These are phyloP conservation scores for Ceuthmochares aereus DNA, from an alignment of 2,113 vertebrate genomes.

Conservation along the genomic window DNA sequence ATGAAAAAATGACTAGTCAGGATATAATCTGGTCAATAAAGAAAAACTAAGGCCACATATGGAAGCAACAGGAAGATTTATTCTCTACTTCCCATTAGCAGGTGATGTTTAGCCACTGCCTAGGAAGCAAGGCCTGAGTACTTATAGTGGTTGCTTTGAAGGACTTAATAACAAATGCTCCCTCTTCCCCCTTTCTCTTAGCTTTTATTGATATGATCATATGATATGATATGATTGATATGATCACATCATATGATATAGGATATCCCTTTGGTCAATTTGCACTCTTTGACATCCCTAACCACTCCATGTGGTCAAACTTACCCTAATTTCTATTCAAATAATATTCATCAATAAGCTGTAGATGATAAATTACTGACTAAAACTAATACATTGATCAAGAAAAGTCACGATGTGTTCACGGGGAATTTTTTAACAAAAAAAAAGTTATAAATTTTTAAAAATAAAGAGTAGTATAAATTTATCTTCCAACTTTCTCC, in stretches of 20 bases:
- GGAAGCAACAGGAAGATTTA: neutral
- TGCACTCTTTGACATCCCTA: neutral
- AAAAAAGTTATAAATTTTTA: neutral
- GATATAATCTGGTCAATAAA: neutral
- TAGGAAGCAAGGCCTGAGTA: neutral
- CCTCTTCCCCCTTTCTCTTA: neutral
- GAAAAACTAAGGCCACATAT: neutral
- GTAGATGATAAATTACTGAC: neutral
- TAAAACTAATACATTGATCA: neutral
- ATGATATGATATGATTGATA: too few relatives aligned
- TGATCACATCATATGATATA: rapidly evolving
- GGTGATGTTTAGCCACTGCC: neutral
- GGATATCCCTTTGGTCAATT: neutral
- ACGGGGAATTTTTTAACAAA: neutral
- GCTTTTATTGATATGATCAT: neutral
- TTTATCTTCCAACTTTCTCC: neutral
- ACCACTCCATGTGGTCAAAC: neutral
- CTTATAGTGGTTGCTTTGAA: rapidly evolving
- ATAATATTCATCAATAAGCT: neutral
- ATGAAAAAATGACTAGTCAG: neutral
- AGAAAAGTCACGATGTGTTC: neutral
- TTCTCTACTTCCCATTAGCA: neutral
- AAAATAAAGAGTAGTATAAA: neutral
- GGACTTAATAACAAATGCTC: neutral
- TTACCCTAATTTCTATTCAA: neutral